A percentile compares a stretch with the other conserved stretches of the same genome.
Evolutionary conservation across 2,888 invertebrate genomes (phyloP).

Genomic region (Leucophora obtusa): DNA sequence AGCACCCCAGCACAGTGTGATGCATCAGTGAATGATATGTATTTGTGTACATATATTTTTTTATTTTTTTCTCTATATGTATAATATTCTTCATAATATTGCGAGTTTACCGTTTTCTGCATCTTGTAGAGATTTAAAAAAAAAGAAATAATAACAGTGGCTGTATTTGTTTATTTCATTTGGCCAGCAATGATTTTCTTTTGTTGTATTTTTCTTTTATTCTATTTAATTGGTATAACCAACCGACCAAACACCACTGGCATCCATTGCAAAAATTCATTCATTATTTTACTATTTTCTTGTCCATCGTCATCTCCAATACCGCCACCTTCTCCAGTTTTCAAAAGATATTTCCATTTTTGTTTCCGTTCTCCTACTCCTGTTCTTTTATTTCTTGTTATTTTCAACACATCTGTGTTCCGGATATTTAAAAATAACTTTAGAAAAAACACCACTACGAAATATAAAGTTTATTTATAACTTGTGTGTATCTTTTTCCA

Average conservation of each 20-base stretch:
- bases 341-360: background rate
- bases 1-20: constrained; percentile 41
- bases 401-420: constrained; percentile 45
- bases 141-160: background rate
- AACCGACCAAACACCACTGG: constrained; percentile 10
- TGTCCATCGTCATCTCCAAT: background rate
- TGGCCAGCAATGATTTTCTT: background rate
- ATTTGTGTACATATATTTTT: background rate
- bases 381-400: background rate
- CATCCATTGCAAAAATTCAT: background rate
- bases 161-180: background rate
- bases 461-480: constrained; percentile 22
- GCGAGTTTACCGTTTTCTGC: constrained; percentile 51
- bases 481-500: constrained; percentile 13
- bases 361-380: background rate
- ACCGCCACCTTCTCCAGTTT: constrained; percentile 9
- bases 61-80: background rate
- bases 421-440: constrained; percentile 62
- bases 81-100: constrained; percentile 18
- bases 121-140: background rate
- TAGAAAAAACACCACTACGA: constrained; percentile 11
- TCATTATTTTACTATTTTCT: background rate
- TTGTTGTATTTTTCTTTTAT: background rate
- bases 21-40: constrained; percentile 54
- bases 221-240: background rate